These are phyloP conservation scores for Collichthys lucidus DNA, from an alignment of 2,113 vertebrate species.

Conservation along the genomic window DNA sequence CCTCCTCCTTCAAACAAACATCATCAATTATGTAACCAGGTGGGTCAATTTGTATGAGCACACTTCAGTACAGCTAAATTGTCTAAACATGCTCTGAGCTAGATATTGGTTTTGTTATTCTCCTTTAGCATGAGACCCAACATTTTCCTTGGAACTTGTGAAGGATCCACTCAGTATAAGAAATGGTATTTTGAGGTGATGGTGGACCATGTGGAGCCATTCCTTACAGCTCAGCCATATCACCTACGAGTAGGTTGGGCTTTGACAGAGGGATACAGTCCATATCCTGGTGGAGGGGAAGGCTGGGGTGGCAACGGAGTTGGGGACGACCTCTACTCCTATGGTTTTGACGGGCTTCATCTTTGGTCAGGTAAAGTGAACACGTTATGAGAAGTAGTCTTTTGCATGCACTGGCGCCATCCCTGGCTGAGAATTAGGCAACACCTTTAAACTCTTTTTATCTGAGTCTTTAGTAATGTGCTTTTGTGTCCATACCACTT, in stretches of 20 bases:
- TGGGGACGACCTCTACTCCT: slow-evolving; percentile 93
- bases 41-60: slow-evolving; percentile 49
- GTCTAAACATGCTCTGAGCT: background rate
- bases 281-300: slow-evolving; percentile 93
- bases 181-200: slow-evolving; percentile 96
- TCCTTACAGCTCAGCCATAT: slow-evolving; percentile 87
- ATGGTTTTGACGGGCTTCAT: slow-evolving; percentile 90
- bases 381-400: background rate
- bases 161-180: slow-evolving; percentile 91
- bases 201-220: slow-evolving; percentile 90
- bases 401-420: background rate
- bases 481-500: background rate
- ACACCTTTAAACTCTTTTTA: too few relatives aligned
- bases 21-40: slow-evolving; percentile 95
- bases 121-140: slow-evolving; percentile 91
- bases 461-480: background rate
- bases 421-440: background rate
- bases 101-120: slow-evolving; percentile 18
- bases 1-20: slow-evolving; percentile 91
- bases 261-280: slow-evolving; percentile 92
- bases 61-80: background rate
- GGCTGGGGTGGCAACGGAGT: slow-evolving; percentile 94
- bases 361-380: slow-evolving; percentile 90
- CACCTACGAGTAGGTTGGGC: slow-evolving; percentile 94
- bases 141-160: slow-evolving; percentile 92